A percentile compares a stretch with the other conserved stretches of the same genome.
These are phyloP conservation scores for Andrena minutula DNA, from an alignment of 2,888 invertebrate genomes.

Conservation along the genomic window DNA sequence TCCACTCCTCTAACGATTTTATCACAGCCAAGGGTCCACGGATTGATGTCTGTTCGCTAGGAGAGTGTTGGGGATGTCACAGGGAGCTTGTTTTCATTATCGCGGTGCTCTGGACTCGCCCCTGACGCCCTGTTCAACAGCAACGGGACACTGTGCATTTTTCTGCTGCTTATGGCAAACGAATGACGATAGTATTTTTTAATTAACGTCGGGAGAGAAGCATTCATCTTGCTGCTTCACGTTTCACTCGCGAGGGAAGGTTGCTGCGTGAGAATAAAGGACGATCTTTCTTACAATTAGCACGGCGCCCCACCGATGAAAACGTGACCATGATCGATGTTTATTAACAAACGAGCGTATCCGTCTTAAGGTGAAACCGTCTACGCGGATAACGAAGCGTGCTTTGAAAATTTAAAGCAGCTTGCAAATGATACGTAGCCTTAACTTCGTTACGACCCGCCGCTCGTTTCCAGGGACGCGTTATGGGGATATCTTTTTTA, in stretches of 20 bases:
- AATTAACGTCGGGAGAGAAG: conserved; percentile 16
- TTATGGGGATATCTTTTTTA: background rate
- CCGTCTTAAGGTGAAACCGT: conserved; percentile 15
- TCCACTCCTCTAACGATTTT: no score
- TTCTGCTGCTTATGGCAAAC: conserved; percentile 31
- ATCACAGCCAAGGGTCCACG: no score
- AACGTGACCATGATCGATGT: background rate
- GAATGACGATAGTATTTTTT: conserved; percentile 26
- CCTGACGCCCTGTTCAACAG: no score
- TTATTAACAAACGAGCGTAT: conserved; percentile 20
- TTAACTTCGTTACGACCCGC: background rate
- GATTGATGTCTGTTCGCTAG: no score
- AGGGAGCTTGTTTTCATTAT: no score
- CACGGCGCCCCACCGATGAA: background rate
- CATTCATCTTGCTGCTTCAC: background rate
- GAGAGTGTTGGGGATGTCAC: no score
- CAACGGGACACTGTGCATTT: conserved; percentile 36
- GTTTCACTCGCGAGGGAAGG: background rate
- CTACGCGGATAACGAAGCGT: conserved; percentile 10
- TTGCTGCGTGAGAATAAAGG: background rate
- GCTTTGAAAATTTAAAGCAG: conserved; percentile 20
- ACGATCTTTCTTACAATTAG: conserved; percentile 2
- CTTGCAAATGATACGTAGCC: background rate
- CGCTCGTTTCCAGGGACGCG: background rate
- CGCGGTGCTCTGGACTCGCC: no score